A percentile compares a stretch with the other conserved stretches of the same genome.
Conservation (phyloP, 2,113 vertebrate genomes). For the Zosterops hypoxanthus region DNA sequence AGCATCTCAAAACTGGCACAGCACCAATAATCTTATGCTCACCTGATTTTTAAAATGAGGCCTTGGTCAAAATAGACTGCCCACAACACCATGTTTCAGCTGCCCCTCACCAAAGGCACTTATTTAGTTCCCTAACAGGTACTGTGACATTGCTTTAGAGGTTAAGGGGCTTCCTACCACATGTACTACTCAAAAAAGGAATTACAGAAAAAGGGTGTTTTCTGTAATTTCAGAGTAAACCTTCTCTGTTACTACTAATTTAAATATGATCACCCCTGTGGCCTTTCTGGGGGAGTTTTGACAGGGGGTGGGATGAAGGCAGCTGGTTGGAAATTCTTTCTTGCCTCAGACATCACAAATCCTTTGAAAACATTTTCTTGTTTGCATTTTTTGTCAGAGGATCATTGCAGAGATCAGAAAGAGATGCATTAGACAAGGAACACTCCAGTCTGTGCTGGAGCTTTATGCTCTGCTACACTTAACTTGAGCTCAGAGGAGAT, state of each 20-base stretch:
- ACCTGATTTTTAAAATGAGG: neutral
- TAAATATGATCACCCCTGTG: neutral
- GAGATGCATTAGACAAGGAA: neutral
- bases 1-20: accelerated
- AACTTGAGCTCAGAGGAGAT: neutral
- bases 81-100: neutral
- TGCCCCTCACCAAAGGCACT: neutral
- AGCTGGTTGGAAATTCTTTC: neutral
- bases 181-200: neutral
- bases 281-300: neutral
- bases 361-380: neutral
- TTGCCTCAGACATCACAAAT: neutral
- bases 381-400: neutral
- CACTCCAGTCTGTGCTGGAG: neutral
- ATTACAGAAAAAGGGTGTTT: neutral
- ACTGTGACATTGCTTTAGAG: neutral
- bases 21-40: neutral
- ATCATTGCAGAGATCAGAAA: neutral
- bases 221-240: neutral
- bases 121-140: neutral
- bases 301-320: neutral
- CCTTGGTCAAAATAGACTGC: neutral
- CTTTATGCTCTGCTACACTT: neutral
- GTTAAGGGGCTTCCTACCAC: neutral
- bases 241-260: neutral